These are phyloP conservation scores for Synanthedon andrenaeformis DNA, from an alignment of 2,888 invertebrate species.

Conservation along the genomic window DNA sequence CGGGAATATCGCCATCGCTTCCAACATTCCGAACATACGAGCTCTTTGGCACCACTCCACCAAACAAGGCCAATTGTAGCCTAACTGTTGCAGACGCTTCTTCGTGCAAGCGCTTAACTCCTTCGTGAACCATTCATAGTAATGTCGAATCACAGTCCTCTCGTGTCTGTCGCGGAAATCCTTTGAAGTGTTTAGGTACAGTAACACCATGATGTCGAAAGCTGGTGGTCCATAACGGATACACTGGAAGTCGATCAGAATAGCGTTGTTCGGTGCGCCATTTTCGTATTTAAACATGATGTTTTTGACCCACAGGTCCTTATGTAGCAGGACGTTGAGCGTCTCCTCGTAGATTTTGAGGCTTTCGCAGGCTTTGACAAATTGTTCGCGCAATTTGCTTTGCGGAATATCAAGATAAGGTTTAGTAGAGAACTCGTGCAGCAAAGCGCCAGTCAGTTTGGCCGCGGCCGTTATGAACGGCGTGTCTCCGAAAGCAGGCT, in stretches of 20 bases:
- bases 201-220: conserved; percentile 38
- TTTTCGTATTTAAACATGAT: conserved; percentile 42
- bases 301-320: conserved; percentile 53
- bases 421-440: conserved; percentile 32
- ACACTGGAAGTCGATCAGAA: conserved; percentile 50
- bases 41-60: conserved; percentile 21
- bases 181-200: conserved; percentile 36
- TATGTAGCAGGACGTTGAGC: conserved; percentile 44
- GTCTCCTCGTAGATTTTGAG: conserved; percentile 26
- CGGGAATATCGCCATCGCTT: conserved; percentile 19
- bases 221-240: conserved; percentile 45
- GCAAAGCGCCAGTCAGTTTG: conserved; percentile 30
- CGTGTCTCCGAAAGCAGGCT: conserved; percentile 30
- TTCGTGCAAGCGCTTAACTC: conserved; percentile 22
- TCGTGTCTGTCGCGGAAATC: conserved; percentile 33
- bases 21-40: conserved; percentile 25
- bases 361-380: conserved; percentile 28
- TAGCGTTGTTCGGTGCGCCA: conserved; percentile 25
- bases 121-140: conserved; percentile 28
- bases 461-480: conserved; percentile 37
- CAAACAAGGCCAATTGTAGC: conserved; percentile 22
- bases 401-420: conserved; percentile 23
- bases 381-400: conserved; percentile 18
- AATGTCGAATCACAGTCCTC: conserved; percentile 22
- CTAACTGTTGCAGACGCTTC: conserved; percentile 19